phyloP scores from a whole-genome alignment of 2,888 invertebrate genomes.

The Odontomyia ornata region DNA sequence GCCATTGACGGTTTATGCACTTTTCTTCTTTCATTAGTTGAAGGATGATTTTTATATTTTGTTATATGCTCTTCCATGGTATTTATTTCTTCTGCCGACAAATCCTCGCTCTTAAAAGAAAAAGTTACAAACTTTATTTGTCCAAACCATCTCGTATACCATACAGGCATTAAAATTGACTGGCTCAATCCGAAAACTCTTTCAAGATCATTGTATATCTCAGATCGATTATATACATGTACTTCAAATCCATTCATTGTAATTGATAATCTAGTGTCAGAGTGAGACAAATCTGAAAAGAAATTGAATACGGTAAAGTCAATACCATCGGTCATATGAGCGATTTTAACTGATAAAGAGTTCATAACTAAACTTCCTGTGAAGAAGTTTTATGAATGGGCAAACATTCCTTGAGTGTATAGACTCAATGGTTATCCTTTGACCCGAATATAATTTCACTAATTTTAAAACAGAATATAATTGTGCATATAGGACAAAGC shows the following conservation, averaged over 20 bases:
- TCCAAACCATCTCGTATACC: too few species aligned
- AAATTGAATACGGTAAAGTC: too few species aligned
- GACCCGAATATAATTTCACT: too few species aligned
- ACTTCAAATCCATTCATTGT: conserved; percentile 94
- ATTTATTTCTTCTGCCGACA: conserved; percentile 66
- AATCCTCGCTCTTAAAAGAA: conserved; percentile 65
- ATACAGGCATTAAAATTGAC: conserved; percentile 71
- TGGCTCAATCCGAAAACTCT: conserved; percentile 86
- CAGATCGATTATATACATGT: conserved; percentile 93
- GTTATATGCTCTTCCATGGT: conserved; percentile 62
- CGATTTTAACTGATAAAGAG: too few species aligned
- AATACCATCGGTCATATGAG: too few species aligned
- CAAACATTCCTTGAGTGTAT: too few species aligned
- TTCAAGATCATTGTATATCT: conserved; percentile 86
- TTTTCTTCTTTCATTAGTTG: conserved; percentile 55
- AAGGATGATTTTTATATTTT: conserved; percentile 68
- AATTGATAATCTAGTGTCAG: conserved; percentile 89
- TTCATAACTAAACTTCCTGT: too few species aligned
- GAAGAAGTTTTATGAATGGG: too few species aligned
- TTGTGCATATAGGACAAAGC: too few species aligned
- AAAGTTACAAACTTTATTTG: conserved; percentile 25
- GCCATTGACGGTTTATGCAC: conserved; percentile 74
- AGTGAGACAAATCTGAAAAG: conserved; percentile 90
- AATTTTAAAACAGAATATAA: too few species aligned
- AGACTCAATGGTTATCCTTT: too few species aligned